Evolutionary conservation across 2,113 vertebrate species (phyloP).

Genomic region (Trogon melanurus): DNA sequence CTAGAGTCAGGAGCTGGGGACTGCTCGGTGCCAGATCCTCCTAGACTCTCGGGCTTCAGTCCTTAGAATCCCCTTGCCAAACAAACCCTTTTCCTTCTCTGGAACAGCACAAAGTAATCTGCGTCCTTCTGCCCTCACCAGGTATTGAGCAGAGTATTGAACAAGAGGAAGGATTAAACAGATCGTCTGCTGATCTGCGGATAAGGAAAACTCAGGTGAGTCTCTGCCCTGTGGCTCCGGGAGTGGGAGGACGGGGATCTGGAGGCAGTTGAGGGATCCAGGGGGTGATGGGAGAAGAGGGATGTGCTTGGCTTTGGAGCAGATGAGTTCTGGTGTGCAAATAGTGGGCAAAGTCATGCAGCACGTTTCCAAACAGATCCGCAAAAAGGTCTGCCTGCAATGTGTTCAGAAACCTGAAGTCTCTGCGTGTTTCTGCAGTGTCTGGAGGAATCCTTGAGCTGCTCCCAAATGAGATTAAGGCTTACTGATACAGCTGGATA

Average conservation of each 20-base stretch:
- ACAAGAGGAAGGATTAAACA: conserved; percentile 92
- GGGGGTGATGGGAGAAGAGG: neutral
- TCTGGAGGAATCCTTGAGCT: neutral
- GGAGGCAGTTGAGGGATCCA: neutral
- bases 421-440: neutral
- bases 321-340: neutral
- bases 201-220: conserved; percentile 97
- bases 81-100: neutral
- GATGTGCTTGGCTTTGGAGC: neutral
- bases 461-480: neutral
- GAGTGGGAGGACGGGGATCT: neutral
- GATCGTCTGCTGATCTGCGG: conserved; percentile 92
- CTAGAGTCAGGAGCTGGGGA: neutral
- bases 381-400: neutral
- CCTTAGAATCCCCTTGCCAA: neutral
- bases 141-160: conserved; percentile 95
- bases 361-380: neutral
- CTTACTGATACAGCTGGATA: neutral
- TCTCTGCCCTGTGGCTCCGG: neutral
- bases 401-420: neutral
- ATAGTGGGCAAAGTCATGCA: neutral
- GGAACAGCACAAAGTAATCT: neutral
- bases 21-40: neutral
- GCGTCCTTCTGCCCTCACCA: conserved; percentile 36
- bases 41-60: rapidly evolving